These are phyloP conservation scores for Sula dactylatra DNA, from an alignment of 2,113 vertebrate genomes.

Conservation along the genomic window DNA sequence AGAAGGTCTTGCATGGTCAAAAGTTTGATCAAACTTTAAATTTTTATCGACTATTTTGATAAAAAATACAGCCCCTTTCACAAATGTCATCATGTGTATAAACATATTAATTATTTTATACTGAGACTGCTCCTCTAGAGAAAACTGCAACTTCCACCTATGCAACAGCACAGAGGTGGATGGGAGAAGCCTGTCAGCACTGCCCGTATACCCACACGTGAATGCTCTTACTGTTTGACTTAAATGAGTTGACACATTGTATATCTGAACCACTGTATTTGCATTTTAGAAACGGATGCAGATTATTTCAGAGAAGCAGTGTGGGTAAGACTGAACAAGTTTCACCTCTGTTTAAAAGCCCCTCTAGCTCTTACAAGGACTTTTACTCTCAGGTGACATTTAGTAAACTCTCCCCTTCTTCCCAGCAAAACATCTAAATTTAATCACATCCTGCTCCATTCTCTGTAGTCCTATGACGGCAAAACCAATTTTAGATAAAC, in stretches of 20 bases:
- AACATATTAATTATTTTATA: not conserved
- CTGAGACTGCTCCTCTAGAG: not conserved
- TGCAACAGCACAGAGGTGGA: not conserved
- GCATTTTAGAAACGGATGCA: not conserved
- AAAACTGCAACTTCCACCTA: not conserved
- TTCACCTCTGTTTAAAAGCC: not conserved
- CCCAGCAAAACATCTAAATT: not conserved
- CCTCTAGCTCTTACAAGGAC: not conserved
- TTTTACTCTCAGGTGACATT: not conserved
- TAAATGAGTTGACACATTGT: not conserved
- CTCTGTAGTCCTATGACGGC: not conserved
- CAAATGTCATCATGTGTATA: not conserved
- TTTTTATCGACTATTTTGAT: not conserved
- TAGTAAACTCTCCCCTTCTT: not conserved
- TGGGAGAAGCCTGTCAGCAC: not conserved
- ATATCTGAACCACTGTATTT: not conserved
- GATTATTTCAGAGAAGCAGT: not conserved
- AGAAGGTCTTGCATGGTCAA: not conserved
- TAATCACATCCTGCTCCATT: not conserved
- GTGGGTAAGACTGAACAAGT: not conserved
- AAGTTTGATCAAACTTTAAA: not conserved
- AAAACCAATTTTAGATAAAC: not conserved
- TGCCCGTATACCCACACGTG: fast-evolving
- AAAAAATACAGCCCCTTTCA: not conserved
- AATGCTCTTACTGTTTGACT: not conserved